phyloP scores from a whole-genome alignment of 2,888 invertebrate species.

The Electrophaes corylata region DNA sequence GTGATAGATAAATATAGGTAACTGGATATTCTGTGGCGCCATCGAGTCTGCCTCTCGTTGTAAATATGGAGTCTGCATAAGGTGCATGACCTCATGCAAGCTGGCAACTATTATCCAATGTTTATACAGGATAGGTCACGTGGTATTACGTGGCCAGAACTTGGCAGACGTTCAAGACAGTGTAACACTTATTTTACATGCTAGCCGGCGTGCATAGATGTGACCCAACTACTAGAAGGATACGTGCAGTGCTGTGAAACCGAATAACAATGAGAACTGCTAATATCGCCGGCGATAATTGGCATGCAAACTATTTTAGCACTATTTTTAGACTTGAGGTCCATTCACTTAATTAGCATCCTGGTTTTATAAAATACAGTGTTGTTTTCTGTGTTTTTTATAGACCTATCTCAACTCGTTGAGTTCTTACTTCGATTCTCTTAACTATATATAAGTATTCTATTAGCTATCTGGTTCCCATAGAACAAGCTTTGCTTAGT shows the following conservation, averaged over 20 bases:
- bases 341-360: constrained; percentile 22
- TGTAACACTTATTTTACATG: constrained; percentile 71
- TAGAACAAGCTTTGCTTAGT: too few species aligned
- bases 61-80: constrained; percentile 60
- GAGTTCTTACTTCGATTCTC: background rate
- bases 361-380: constrained; percentile 10
- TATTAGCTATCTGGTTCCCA: too few species aligned
- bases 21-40: constrained; percentile 66
- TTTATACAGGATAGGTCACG: constrained; percentile 66
- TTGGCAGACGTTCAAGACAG: constrained; percentile 71
- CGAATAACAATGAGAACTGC: constrained; percentile 44
- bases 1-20: constrained; percentile 67
- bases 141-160: constrained; percentile 64
- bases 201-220: constrained; percentile 60
- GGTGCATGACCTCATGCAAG: constrained; percentile 70
- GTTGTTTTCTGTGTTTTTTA: background rate
- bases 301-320: constrained; percentile 29
- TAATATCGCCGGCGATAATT: constrained; percentile 36
- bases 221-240: constrained; percentile 64
- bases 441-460: too few species aligned
- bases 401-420: constrained; percentile 5
- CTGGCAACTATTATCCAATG: constrained; percentile 67
- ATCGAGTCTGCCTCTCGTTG: constrained; percentile 59
- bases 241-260: constrained; percentile 58
- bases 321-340: constrained; percentile 37